Conservation (phyloP, 2,888 invertebrate genomes). For the Andrena marginata region DNA sequence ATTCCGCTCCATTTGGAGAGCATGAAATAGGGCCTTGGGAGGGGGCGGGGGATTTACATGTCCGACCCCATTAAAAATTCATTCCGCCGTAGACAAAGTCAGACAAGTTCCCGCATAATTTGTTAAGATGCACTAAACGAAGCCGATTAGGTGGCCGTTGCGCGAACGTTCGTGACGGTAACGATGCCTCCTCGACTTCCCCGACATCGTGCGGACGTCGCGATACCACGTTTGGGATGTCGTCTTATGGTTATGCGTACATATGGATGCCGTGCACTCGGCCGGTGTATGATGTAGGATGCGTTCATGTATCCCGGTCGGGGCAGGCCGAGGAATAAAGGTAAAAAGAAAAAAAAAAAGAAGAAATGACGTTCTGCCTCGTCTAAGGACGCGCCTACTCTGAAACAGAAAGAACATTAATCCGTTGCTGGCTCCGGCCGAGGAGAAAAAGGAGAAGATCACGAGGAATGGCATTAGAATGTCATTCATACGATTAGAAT, state of each 20-base stretch:
- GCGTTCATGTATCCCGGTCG: slow-evolving; percentile 37
- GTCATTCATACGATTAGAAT: slow-evolving; percentile 62
- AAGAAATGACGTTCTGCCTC: slow-evolving; percentile 50
- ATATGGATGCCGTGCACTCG: slow-evolving; percentile 69
- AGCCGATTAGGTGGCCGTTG: slow-evolving; percentile 36
- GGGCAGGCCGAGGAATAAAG: slow-evolving; percentile 13
- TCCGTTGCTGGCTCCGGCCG: slow-evolving; percentile 28
- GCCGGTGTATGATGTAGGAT: slow-evolving; percentile 60
- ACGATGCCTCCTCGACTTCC: slow-evolving; percentile 48
- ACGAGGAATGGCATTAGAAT: slow-evolving; percentile 66
- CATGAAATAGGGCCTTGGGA: slow-evolving; percentile 25
- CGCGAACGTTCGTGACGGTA: slow-evolving; percentile 61
- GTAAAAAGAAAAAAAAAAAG: not conserved
- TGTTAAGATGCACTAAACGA: slow-evolving; percentile 43
- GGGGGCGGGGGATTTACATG: slow-evolving; percentile 38
- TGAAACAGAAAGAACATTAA: slow-evolving; percentile 55
- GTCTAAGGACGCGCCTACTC: slow-evolving; percentile 61
- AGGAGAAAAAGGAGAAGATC: slow-evolving; percentile 23
- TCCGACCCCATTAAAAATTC: slow-evolving; percentile 36
- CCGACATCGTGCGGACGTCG: slow-evolving; percentile 42
- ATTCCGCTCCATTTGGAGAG: slow-evolving; percentile 40
- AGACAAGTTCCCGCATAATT: slow-evolving; percentile 43
- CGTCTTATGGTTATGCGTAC: slow-evolving; percentile 74
- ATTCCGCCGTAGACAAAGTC: slow-evolving; percentile 40
- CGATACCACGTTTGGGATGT: slow-evolving; percentile 76